Evolutionary conservation across 2,888 invertebrate species (phyloP), one percentile per base, ranked within the genome.

Genomic region (Cryptocheilus praepositus): DNA sequence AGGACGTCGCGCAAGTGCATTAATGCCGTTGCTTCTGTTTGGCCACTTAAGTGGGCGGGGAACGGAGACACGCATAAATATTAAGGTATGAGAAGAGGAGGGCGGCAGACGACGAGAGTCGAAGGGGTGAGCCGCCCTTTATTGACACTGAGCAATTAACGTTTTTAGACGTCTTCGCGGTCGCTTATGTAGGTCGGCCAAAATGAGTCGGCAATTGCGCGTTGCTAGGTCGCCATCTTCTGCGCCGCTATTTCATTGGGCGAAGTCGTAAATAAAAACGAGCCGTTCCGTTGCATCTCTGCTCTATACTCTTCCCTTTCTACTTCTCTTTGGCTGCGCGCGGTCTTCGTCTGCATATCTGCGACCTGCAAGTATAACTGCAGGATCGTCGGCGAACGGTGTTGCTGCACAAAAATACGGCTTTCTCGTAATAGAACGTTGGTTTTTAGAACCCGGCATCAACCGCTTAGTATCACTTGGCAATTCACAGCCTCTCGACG

Each of bases 81-180:
- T 74, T 71, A 61, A 53, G 69, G 71, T 76, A 59, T 63, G 45
- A 63, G n/a, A 54, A 60, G 58, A 21, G 16, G 59, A 64, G 19
- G 28, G 22, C 43, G 7, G 49, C 45, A n/a, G 22, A 22, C 19
- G 18, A 21, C 43, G 36, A 46, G 45, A 36, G 45, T 51, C 46
- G 51, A 52, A 46, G 61, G 60, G 22, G 60, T 46, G 52, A 54
- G 61, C 45, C 19, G 43, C 7, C 46, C 58, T 71, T 71, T 71
- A 73, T 72, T 70, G 69, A 68, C 75, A 71, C 52, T 56, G 43
- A 36, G 71, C 72, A 78, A 78, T 78, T 78, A 78, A 78, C 67
- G 70, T 70, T 76, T 72, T 69, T 67, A 65, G 64, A 57, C 70
- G 53, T 64, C 53, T 51, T 53, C 18, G 21, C 58, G 36, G 58